A percentile compares a stretch with the other conserved stretches of the same genome.
Conservation (phyloP, 2,797 vertebrate genomes). For the Numenius phaeopus region DNA sequence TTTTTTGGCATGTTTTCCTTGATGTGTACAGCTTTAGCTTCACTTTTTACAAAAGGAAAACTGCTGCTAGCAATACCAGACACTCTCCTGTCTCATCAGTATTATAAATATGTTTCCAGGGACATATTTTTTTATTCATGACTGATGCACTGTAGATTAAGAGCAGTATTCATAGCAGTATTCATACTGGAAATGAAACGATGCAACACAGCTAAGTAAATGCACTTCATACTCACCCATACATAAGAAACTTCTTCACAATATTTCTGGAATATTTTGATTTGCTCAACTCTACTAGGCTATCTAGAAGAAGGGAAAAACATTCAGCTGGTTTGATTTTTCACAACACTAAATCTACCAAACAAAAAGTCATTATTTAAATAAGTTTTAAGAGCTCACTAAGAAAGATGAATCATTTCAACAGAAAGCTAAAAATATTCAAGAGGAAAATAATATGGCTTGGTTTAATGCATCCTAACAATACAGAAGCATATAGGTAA, state of each 20-base stretch:
- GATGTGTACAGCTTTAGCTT: neutral
- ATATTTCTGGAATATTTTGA: slow-evolving; percentile 94
- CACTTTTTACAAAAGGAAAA: neutral
- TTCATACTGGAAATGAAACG: neutral
- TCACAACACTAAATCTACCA: neutral
- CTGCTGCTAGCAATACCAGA: neutral
- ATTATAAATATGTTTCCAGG: neutral
- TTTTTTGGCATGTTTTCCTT: neutral
- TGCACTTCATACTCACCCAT: slow-evolving; percentile 87
- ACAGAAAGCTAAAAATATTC: neutral
- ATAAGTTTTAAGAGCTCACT: neutral
- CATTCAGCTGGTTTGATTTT: neutral
- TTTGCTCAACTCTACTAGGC: slow-evolving; percentile 89
- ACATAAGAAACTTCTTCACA: slow-evolving; percentile 96
- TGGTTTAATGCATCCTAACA: neutral
- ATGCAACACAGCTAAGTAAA: neutral
- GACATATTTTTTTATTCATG: neutral
- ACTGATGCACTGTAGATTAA: fast-evolving
- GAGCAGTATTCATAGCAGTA: neutral
- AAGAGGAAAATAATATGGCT: neutral
- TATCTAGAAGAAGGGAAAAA: slow-evolving; percentile 75
- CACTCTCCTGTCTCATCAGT: neutral
- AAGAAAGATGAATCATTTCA: neutral
- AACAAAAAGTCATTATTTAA: neutral
- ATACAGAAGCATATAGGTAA: neutral